These are phyloP conservation scores for Eupithecia subfuscata DNA, from an alignment of 2,888 invertebrate species.

Conservation along the genomic window DNA sequence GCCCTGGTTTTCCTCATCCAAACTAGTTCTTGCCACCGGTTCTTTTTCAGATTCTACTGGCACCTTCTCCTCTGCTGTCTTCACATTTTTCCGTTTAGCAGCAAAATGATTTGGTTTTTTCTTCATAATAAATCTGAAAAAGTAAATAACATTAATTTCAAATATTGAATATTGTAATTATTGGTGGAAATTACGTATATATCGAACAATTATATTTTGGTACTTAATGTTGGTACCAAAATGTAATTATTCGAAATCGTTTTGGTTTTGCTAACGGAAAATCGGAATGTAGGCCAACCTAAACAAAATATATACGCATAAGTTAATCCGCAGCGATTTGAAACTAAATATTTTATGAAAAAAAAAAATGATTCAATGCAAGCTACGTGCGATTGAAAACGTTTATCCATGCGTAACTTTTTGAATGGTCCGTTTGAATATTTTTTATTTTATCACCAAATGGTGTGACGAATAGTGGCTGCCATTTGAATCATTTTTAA, in stretches of 20 bases:
- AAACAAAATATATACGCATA: not conserved
- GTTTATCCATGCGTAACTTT: constrained; percentile 52
- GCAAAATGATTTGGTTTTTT: constrained; percentile 56
- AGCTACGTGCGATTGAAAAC: constrained; percentile 50
- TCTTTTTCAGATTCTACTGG: constrained; percentile 46
- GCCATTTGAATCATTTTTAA: constrained; percentile 38
- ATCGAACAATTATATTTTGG: not conserved
- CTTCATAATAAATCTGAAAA: constrained; percentile 71
- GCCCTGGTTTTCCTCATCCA: constrained; percentile 76
- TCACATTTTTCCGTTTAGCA: constrained; percentile 54
- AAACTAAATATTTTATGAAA: constrained; percentile 13
- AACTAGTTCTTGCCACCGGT: constrained; percentile 50
- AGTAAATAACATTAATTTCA: too few species aligned
- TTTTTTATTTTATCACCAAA: constrained; percentile 34
- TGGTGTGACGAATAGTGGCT: constrained; percentile 35
- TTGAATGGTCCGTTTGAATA: constrained; percentile 47
- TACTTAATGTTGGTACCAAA: not conserved
- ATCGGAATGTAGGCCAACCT: not conserved
- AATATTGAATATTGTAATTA: not conserved
- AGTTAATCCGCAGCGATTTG: constrained; percentile 4
- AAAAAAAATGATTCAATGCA: constrained; percentile 24
- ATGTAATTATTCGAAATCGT: not conserved
- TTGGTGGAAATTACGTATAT: not conserved
- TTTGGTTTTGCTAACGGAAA: not conserved
- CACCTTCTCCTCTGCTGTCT: constrained; percentile 48